Base-by-base conservation (phyloP, 2,797 vertebrate species). In the Muraenolepis orangiensis region DNA sequence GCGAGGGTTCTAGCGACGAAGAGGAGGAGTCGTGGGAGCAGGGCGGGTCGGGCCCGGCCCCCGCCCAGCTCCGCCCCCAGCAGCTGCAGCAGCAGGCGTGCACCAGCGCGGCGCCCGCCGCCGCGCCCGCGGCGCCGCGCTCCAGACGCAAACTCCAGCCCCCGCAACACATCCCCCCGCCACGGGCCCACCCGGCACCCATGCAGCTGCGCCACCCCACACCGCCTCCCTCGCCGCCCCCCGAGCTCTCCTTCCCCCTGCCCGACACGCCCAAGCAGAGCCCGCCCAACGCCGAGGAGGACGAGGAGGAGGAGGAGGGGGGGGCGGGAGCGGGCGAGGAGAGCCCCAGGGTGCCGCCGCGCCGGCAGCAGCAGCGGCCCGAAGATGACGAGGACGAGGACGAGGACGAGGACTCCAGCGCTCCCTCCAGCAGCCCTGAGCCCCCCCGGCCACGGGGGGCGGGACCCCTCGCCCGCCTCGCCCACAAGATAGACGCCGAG, bases 211-310 rank as follows among this genome's bases (percentile, higher is more conserved):
- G 90, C 70, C 90, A 94, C 70, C 90, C 92, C 42, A 93, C 90
- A 12, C 90, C 90, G 31, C 94, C 94, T 31, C 93, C 94, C 0
- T 94, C 94, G n/a, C 93, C 93, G 8, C 94, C 94, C 0, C 93
- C 93, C 10, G 89, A 94, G 78, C 84, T 87, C 16, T 87, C 93
- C 73, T 94, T 93, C 76, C 92, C 91, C 12, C 80, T 95, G 2
- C 94, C 94, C 0, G 94, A 94, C 82, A 94, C 94, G 77, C 94
- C 94, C 69, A 95, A 94, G 84, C 94, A 95, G 84, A 95, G 94
- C 75, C 94, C 94, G 1, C 92, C 91, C 3, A 91, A 91, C 36
- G 78, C 89, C 74, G 91, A 93, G 4, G 91, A 93, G 4, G 90
- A 94, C 28, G 92, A 91, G 4, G 88, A 91, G 42, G 83, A 79